These are phyloP conservation scores for Petroica traversi DNA, from an alignment of 2,113 vertebrate species.

Conservation along the genomic window DNA sequence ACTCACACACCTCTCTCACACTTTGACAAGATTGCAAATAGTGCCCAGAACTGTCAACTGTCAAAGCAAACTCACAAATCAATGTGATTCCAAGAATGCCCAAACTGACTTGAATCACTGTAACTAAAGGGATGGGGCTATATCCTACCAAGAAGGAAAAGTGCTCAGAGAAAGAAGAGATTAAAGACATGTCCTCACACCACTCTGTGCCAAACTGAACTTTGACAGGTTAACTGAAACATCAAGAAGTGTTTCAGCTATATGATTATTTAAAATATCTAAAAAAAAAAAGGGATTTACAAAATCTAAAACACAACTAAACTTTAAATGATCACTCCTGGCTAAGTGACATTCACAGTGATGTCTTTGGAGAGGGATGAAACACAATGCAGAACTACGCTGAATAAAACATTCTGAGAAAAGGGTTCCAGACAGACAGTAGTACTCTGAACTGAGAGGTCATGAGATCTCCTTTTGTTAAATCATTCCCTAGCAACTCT, in stretches of 20 bases:
- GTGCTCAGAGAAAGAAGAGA: not conserved
- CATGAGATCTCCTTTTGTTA: not conserved
- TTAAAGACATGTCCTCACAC: not conserved
- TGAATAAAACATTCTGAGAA: not conserved
- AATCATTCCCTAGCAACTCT: constrained; percentile 11
- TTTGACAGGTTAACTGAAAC: not conserved
- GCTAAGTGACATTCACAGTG: not conserved
- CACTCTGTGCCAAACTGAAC: not conserved
- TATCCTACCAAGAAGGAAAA: not conserved
- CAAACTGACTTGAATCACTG: not conserved
- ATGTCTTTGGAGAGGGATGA: not conserved
- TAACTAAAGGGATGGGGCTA: not conserved
- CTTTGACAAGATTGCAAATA: not conserved
- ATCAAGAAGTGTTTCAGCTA: not conserved
- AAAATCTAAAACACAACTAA: not conserved
- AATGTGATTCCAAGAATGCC: not conserved
- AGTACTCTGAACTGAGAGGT: not conserved
- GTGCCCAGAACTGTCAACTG: not conserved
- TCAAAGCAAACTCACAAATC: not conserved
- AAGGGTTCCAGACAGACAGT: not conserved
- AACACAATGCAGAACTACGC: not conserved
- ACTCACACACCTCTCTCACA: not conserved
- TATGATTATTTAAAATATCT: not conserved
- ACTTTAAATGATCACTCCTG: not conserved
- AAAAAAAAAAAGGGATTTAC: not conserved